phyloP scores from a whole-genome alignment of 2,797 vertebrate genomes.

The Linurgus olivaceus region DNA sequence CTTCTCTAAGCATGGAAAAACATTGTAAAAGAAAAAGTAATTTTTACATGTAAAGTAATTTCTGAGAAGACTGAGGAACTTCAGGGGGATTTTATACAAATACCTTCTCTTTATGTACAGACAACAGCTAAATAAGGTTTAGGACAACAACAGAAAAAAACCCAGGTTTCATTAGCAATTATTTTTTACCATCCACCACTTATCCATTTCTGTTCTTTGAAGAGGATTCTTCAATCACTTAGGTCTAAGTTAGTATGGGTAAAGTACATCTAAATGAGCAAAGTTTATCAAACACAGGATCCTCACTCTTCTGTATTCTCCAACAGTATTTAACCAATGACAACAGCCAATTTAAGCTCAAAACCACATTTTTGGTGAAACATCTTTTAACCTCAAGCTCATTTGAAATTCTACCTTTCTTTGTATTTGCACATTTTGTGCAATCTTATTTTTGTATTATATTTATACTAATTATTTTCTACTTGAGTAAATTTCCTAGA shows the following conservation, averaged over 20 bases:
- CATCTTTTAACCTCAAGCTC: background rate
- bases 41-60: background rate
- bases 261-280: background rate
- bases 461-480: background rate
- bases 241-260: background rate
- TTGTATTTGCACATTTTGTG: background rate
- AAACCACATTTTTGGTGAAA: background rate
- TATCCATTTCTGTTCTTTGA: background rate
- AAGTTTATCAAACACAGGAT: background rate
- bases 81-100: background rate
- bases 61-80: background rate
- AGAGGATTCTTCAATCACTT: background rate
- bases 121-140: background rate
- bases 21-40: background rate
- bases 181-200: background rate
- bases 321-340: background rate
- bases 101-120: background rate
- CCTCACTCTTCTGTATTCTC: background rate
- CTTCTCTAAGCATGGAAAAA: background rate
- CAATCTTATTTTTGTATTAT: background rate
- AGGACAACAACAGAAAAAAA: background rate
- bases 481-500: background rate
- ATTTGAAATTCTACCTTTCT: background rate
- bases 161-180: background rate
- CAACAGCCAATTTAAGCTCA: background rate